Evolutionary conservation across 2,888 invertebrate genomes (phyloP).

Genomic region (Xestobium rufovillosum): DNA sequence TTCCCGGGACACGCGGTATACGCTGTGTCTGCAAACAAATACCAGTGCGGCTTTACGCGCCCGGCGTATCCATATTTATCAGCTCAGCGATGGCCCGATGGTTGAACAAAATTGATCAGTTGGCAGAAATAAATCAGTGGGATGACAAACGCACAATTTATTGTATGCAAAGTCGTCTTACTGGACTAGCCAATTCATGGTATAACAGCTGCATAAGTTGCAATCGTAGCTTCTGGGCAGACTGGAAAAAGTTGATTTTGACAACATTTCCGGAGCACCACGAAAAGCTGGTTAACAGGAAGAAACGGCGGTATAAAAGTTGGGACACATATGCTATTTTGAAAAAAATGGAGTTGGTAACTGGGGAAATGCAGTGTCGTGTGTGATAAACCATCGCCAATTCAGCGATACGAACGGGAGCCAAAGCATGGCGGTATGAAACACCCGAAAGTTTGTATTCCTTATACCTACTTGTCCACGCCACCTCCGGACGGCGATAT

Average conservation of each 20-base stretch:
- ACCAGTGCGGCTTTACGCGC: too few species aligned
- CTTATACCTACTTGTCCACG: too few species aligned
- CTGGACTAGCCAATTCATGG: conserved; percentile 21
- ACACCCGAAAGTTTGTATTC: too few species aligned
- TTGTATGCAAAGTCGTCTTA: conserved; percentile 18
- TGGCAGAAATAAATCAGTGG: conserved; percentile 14
- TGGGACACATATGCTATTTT: too few species aligned
- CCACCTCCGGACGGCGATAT: too few species aligned
- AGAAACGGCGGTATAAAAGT: conserved; percentile 13
- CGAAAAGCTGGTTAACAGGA: conserved; percentile 14
- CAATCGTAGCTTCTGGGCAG: conserved; percentile 19
- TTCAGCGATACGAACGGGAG: too few species aligned
- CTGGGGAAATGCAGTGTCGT: too few species aligned
- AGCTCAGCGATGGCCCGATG: conserved; percentile 12
- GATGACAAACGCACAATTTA: conserved; percentile 16
- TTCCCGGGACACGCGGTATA: too few species aligned
- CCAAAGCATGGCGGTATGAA: too few species aligned
- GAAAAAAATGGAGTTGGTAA: too few species aligned
- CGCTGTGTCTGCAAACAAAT: too few species aligned
- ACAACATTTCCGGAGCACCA: conserved; percentile 18
- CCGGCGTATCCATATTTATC: conserved; percentile 12
- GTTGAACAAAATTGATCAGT: conserved; percentile 17
- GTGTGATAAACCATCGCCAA: too few species aligned
- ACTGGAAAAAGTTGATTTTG: conserved; percentile 18
- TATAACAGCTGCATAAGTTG: conserved; percentile 18